phyloP scores from a whole-genome alignment of 2,888 invertebrate genomes.

The Gortyna flavago region DNA sequence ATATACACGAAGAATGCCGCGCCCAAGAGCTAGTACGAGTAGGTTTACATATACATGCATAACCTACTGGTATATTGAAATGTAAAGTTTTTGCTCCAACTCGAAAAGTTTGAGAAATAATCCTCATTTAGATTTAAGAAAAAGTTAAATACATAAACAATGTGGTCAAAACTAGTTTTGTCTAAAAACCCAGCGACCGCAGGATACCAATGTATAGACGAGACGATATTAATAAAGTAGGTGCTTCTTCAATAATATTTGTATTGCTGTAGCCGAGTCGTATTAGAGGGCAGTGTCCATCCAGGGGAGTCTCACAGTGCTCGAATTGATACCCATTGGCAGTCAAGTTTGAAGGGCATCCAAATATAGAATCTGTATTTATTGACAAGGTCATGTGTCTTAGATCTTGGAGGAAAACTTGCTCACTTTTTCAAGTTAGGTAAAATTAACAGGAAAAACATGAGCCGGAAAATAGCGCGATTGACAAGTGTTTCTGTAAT shows the following conservation, averaged over 20 bases:
- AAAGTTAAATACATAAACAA: neutral
- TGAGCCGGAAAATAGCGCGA: neutral
- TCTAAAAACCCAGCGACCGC: constrained; percentile 6
- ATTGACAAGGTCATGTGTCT: neutral
- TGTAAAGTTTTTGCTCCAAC: neutral
- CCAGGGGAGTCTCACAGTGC: neutral
- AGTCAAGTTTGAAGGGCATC: constrained; percentile 14
- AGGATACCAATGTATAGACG: neutral
- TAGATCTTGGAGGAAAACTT: neutral
- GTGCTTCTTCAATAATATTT: constrained; percentile 21
- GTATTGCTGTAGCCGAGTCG: neutral
- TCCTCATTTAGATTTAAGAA: neutral
- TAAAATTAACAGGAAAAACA: neutral
- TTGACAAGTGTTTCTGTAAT: neutral
- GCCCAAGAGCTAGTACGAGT: neutral
- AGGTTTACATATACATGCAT: neutral
- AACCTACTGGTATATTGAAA: neutral
- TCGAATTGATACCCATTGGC: neutral
- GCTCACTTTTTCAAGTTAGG: neutral
- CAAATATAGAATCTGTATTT: neutral
- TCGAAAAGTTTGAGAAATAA: neutral
- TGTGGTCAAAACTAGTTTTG: constrained; percentile 8
- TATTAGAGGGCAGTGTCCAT: neutral
- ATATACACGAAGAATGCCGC: neutral
- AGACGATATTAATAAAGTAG: neutral